Conservation (phyloP, 1,140 invertebrate species). For the Druon quercuslanigerum region DNA sequence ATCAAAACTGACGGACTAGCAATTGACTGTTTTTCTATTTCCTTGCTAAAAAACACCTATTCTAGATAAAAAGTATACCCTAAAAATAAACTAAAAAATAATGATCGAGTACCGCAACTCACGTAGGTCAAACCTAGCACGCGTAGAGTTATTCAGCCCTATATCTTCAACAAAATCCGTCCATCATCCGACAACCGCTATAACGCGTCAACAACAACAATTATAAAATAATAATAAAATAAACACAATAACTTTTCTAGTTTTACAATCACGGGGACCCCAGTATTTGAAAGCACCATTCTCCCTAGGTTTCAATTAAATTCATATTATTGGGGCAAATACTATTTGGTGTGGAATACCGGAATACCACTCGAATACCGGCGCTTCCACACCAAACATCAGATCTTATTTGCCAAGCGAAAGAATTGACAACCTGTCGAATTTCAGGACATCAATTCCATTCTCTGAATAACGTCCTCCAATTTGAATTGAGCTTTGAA, state of each 20-base stretch:
- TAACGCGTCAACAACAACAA: background rate
- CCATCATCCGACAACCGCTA: background rate
- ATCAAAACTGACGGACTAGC: slow-evolving; percentile 73
- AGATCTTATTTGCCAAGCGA: too few relatives aligned
- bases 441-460: background rate
- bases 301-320: too few relatives aligned
- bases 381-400: too few relatives aligned
- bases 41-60: slow-evolving; percentile 55
- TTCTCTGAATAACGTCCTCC: background rate
- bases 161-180: background rate
- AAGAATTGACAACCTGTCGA: too few relatives aligned
- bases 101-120: slow-evolving; percentile 16
- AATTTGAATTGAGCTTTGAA: background rate
- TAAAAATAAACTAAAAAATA: slow-evolving; percentile 10
- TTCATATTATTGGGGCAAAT: too few relatives aligned
- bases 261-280: too few relatives aligned
- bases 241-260: background rate
- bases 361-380: too few relatives aligned
- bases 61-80: slow-evolving; percentile 52
- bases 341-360: too few relatives aligned
- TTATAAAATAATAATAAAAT: slow-evolving; percentile 15
- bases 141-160: background rate
- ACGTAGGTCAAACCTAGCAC: slow-evolving; percentile 5
- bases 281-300: too few relatives aligned
- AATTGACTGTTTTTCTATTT: slow-evolving; percentile 74